phyloP scores from a whole-genome alignment of 2,113 vertebrate genomes.

The Cololabis saira region DNA sequence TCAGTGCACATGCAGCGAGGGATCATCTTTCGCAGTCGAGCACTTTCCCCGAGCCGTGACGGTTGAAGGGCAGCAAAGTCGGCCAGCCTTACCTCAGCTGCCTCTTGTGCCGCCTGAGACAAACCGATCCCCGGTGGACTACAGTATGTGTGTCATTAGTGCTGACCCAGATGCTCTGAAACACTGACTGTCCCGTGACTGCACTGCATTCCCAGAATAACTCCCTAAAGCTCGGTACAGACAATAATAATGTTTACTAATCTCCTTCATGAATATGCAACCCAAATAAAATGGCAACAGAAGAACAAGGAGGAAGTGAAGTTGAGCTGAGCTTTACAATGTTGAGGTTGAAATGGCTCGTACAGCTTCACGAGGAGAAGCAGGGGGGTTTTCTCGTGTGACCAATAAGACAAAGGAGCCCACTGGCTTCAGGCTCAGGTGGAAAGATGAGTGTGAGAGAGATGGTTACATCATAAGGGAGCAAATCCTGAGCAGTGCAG shows the following conservation, averaged over 20 bases:
- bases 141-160: constrained; percentile 71
- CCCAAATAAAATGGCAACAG: constrained; percentile 13
- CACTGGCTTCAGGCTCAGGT: constrained; percentile 41
- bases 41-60: background rate
- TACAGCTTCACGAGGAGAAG: constrained; percentile 28
- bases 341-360: constrained; percentile 19
- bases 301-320: constrained; percentile 20
- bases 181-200: constrained; percentile 58
- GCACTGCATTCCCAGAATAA: constrained; percentile 54
- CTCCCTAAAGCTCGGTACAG: constrained; percentile 17
- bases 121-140: constrained; percentile 51
- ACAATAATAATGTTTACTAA: constrained; percentile 8
- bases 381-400: constrained; percentile 30
- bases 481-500: constrained; percentile 35
- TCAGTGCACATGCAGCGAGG: constrained; percentile 13
- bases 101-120: constrained; percentile 39
- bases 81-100: constrained; percentile 51
- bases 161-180: constrained; percentile 77
- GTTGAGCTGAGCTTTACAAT: constrained; percentile 15
- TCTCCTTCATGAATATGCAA: constrained; percentile 9
- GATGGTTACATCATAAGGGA: constrained; percentile 58
- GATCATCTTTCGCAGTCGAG: constrained; percentile 8
- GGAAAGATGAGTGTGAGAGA: constrained; percentile 39
- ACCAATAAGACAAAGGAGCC: constrained; percentile 51
- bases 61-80: constrained; percentile 44